phyloP scores from a whole-genome alignment of 2,113 vertebrate genomes.

The Callipepla californica region DNA sequence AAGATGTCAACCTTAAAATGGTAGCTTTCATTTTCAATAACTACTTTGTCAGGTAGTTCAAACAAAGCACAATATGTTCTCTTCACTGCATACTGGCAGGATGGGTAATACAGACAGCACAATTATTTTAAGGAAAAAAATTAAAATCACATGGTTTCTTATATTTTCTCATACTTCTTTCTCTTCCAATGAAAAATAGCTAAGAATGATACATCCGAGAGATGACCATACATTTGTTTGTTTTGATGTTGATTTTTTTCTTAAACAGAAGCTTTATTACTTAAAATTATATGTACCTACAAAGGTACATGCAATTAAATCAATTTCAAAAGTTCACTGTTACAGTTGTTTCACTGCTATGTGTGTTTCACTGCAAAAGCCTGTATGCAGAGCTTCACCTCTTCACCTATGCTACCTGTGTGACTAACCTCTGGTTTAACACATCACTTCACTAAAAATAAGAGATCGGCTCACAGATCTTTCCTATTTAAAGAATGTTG shows the following conservation, averaged over 20 bases:
- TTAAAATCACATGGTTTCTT: background rate
- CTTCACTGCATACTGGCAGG: background rate
- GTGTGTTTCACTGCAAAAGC: background rate
- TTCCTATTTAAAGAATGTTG: background rate
- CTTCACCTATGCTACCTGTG: background rate
- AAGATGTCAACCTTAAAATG: background rate
- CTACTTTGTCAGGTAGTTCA: background rate
- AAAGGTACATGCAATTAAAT: fast-evolving
- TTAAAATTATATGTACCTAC: background rate
- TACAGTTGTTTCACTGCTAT: background rate
- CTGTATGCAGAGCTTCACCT: background rate
- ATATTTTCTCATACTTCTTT: background rate
- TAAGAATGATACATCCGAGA: background rate
- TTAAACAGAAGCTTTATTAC: background rate
- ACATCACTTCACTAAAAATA: background rate
- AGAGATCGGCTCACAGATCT: background rate
- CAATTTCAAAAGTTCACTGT: background rate
- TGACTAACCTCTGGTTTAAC: background rate
- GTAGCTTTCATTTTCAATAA: background rate
- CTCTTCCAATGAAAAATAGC: background rate
- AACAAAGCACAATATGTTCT: background rate
- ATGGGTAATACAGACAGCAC: background rate
- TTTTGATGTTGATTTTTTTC: background rate
- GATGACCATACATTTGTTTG: background rate
- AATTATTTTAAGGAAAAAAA: background rate